Conservation (phyloP, 2,797 vertebrate species). For the Megaceryle alcyon region DNA sequence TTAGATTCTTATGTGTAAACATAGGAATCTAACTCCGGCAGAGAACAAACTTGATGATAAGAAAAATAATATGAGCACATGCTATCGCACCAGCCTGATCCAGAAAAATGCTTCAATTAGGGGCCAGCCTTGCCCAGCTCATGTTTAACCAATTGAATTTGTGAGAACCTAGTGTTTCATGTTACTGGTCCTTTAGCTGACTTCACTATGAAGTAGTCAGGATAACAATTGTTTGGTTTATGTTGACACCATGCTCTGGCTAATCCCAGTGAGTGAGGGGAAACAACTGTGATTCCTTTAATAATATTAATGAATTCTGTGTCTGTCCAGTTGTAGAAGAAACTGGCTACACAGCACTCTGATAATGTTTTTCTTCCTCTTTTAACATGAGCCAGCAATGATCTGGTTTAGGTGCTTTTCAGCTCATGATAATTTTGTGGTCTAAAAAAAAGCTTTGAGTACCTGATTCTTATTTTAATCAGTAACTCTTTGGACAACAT, state of each 20-base stretch:
- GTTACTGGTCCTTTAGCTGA: neutral
- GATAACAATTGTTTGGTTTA: neutral
- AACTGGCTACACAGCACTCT: neutral
- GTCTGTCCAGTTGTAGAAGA: neutral
- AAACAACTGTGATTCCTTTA: neutral
- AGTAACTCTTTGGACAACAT: neutral
- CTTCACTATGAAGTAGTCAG: neutral
- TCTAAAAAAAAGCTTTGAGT: conserved; percentile 27
- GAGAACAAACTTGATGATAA: neutral
- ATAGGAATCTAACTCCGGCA: neutral
- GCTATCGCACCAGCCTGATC: neutral
- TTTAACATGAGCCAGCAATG: conserved; percentile 19
- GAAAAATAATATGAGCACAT: neutral
- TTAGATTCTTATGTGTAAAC: neutral
- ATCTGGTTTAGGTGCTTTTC: conserved; percentile 32
- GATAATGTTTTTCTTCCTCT: neutral
- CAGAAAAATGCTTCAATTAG: neutral
- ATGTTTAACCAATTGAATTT: neutral
- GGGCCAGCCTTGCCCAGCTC: neutral
- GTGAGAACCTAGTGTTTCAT: neutral
- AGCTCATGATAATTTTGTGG: conserved; percentile 7
- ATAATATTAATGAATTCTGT: neutral
- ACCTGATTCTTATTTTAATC: neutral
- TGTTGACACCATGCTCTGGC: neutral
- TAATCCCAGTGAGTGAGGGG: neutral